These are phyloP conservation scores for Propithecus coquereli DNA, from an alignment of 2,113 vertebrate species.

Conservation along the genomic window DNA sequence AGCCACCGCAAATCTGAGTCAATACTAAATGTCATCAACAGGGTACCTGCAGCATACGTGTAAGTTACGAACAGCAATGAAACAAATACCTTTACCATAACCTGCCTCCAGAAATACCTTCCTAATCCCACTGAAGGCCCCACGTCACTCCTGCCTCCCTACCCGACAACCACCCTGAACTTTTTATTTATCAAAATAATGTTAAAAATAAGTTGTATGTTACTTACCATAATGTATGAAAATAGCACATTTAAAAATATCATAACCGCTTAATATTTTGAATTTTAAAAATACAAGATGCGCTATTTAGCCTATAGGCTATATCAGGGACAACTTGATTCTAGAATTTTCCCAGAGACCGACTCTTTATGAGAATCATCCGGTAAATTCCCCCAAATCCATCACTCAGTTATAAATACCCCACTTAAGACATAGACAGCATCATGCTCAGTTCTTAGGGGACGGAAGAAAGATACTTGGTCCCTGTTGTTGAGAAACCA, in stretches of 20 bases:
- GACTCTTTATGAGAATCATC: neutral
- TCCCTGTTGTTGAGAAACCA: neutral
- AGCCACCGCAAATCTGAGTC: neutral
- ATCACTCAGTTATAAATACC: neutral
- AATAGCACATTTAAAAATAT: neutral
- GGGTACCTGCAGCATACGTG: too few species aligned
- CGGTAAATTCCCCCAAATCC: neutral
- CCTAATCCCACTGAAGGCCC: neutral
- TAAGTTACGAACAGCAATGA: neutral
- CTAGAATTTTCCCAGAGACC: neutral
- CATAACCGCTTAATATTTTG: neutral
- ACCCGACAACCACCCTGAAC: neutral
- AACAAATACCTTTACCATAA: neutral
- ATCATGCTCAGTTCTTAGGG: neutral
- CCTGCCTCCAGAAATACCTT: neutral
- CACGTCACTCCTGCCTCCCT: neutral
- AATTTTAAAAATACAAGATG: neutral
- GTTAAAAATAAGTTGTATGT: neutral
- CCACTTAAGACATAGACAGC: neutral
- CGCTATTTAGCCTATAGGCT: neutral
- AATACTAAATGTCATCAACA: neutral
- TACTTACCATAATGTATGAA: neutral
- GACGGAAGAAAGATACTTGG: neutral
- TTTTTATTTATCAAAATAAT: neutral
- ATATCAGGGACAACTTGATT: too few species aligned